Evolutionary conservation across 2,797 vertebrate genomes (phyloP).

Genomic region (Allochrocebus solatus): DNA sequence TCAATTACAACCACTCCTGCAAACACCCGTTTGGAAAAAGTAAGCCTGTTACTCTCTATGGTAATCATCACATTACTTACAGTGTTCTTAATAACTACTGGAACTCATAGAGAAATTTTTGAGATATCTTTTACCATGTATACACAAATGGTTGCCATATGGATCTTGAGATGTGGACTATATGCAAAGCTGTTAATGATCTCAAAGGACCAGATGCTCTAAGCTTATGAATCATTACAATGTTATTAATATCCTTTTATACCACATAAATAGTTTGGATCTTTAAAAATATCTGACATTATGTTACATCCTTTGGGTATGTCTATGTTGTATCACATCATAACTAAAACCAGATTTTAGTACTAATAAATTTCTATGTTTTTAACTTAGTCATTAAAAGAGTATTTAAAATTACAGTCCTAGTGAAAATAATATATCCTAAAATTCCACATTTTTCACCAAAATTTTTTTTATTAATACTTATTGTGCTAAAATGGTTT

Average conservation of each 20-base stretch:
- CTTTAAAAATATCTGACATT: neutral
- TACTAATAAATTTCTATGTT: neutral
- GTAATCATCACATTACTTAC: neutral
- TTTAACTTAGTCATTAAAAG: neutral
- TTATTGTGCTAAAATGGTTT: neutral
- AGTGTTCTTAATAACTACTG: neutral
- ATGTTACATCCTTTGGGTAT: neutral
- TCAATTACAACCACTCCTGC: neutral
- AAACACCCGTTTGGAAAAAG: neutral
- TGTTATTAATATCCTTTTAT: neutral
- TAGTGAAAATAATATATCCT: neutral
- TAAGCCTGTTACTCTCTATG: neutral
- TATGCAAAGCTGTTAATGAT: neutral
- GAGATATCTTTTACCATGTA: neutral
- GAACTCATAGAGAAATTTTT: neutral
- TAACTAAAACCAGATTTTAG: conserved; percentile 16
- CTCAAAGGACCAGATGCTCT: conserved; percentile 25
- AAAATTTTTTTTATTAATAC: neutral
- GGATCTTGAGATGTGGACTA: neutral
- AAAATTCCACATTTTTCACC: neutral
- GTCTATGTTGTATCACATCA: neutral
- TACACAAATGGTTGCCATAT: neutral
- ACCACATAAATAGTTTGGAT: neutral
- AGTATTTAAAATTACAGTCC: neutral
- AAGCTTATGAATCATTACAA: conserved; percentile 19